A percentile compares a stretch with the other conserved stretches of the same genome.
phyloP scores from a whole-genome alignment of 2,113 vertebrate genomes.

The human (Homo sapiens) region DNA sequence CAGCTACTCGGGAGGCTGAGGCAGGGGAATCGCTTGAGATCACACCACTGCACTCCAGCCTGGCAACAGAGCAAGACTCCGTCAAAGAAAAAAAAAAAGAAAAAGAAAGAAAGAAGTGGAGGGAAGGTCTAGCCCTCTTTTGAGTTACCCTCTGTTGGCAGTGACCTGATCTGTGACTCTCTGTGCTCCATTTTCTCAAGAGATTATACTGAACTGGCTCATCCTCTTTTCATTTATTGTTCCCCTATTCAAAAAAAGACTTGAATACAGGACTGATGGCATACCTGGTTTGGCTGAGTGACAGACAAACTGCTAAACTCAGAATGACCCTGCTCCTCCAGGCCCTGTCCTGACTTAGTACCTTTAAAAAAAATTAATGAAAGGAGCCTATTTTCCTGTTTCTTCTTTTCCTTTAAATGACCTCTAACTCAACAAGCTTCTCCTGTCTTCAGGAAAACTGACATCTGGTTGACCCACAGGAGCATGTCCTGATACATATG shows the following conservation, averaged over 20 bases:
- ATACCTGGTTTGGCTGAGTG: not conserved
- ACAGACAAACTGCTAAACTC: not conserved
- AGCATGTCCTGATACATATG: not conserved
- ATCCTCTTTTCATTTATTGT: constrained; percentile 12
- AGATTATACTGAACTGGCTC: not conserved
- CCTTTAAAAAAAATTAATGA: not conserved
- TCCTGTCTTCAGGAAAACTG: not conserved
- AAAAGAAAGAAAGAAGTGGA: too few relatives aligned
- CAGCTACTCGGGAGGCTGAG: too few relatives aligned
- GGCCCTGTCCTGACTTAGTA: not conserved
- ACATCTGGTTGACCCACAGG: not conserved
- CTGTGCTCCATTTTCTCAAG: not conserved
- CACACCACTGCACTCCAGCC: too few relatives aligned
- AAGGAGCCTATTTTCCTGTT: not conserved
- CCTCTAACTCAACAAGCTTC: not conserved
- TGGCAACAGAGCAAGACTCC: too few relatives aligned
- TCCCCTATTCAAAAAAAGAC: not conserved
- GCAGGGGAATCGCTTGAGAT: too few relatives aligned
- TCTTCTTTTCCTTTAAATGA: not conserved
- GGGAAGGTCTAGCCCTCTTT: not conserved
- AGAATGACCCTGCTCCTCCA: not conserved
- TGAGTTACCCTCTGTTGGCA: not conserved
- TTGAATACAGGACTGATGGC: not conserved
- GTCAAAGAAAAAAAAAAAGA: too few relatives aligned
- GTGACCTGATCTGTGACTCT: not conserved